Percentiles rank a stretch among this genome's conserved stretches.
Evolutionary conservation across 2,113 vertebrate genomes (phyloP).

Genomic region (Crotalus horridus): DNA sequence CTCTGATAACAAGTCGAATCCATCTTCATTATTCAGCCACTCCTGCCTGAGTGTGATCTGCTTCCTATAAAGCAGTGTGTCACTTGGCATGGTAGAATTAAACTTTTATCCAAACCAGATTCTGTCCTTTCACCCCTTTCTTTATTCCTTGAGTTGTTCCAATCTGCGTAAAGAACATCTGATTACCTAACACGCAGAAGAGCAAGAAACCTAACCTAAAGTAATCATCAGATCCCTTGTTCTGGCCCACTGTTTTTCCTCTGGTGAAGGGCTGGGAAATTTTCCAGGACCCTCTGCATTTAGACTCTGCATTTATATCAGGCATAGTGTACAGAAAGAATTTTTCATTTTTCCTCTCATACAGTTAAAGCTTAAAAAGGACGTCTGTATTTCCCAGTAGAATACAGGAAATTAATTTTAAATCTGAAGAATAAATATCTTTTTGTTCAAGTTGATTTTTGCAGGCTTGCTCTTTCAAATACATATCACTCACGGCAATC

Average conservation of each 20-base stretch:
- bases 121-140: constrained; percentile 90
- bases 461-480: constrained; percentile 63
- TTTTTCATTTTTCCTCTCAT: constrained; percentile 69
- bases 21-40: constrained; percentile 94
- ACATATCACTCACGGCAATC: constrained; percentile 55
- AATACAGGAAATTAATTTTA: constrained; percentile 82
- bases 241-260: constrained; percentile 54
- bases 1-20: constrained; percentile 95
- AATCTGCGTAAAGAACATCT: constrained; percentile 81
- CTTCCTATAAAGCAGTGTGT: constrained; percentile 82
- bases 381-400: constrained; percentile 56
- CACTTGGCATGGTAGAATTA: constrained; percentile 85
- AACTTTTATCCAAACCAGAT: constrained; percentile 88
- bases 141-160: constrained; percentile 79
- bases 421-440: constrained; percentile 74
- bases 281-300: constrained; percentile 64
- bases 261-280: constrained; percentile 44
- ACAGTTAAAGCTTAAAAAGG: constrained; percentile 66
- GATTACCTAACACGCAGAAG: constrained; percentile 79
- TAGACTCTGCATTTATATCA: constrained; percentile 65
- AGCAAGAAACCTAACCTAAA: constrained; percentile 69
- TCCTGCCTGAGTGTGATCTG: constrained; percentile 83
- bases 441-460: constrained; percentile 69
- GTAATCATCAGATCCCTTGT: constrained; percentile 59
- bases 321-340: constrained; percentile 63